Percentiles rank a stretch among this genome's conserved stretches.
These are phyloP conservation scores for Clarias macrocephalus DNA, from an alignment of 2,113 vertebrate species.

Conservation along the genomic window DNA sequence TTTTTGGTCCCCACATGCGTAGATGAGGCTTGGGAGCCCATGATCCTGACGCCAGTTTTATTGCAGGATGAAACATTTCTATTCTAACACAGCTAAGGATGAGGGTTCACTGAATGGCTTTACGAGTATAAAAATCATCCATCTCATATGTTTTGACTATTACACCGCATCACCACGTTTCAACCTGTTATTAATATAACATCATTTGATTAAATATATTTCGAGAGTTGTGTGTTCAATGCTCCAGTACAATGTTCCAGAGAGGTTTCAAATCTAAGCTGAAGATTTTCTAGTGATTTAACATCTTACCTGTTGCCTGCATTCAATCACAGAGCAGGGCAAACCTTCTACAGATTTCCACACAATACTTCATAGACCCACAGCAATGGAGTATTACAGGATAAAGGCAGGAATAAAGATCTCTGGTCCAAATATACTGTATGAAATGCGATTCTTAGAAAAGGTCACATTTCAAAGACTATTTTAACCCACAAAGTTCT, in stretches of 20 bases:
- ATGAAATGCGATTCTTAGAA: neutral
- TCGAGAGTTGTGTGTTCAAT: neutral
- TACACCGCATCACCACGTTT: neutral
- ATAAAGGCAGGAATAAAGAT: neutral
- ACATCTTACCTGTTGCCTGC: neutral
- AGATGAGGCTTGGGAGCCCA: too few species aligned
- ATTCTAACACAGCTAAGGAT: neutral
- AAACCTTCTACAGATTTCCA: neutral
- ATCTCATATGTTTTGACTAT: neutral
- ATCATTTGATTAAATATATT: neutral
- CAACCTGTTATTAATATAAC: neutral
- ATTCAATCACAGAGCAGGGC: neutral
- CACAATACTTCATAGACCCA: neutral
- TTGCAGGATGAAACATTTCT: neutral
- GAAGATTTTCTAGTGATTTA: neutral
- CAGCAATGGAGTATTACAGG: neutral
- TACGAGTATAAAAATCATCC: neutral
- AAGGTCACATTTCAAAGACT: neutral
- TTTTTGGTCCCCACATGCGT: too few species aligned
- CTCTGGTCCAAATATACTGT: neutral
- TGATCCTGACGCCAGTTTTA: neutral
- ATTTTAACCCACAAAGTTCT: neutral
- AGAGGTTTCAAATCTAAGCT: neutral
- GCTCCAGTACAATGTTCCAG: neutral
- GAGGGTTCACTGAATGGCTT: neutral